Percentiles rank a stretch among this genome's conserved stretches.
Evolutionary conservation across 2,113 vertebrate genomes (phyloP).

Genomic region (Pelobates fuscus): DNA sequence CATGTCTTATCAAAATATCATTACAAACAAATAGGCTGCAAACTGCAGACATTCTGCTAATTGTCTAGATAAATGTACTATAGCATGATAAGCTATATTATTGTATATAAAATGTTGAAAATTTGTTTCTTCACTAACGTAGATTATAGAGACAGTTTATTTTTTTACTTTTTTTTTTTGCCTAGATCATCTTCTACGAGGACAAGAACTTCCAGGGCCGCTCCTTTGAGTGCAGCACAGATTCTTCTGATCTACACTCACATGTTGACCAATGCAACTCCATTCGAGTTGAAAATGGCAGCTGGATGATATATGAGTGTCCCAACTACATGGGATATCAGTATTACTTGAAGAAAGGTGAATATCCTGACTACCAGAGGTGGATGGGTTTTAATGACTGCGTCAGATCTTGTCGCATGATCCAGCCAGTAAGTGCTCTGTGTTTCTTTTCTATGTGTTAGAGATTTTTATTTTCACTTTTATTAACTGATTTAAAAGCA

Average conservation of each 20-base stretch:
- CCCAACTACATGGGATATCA: constrained; percentile 34
- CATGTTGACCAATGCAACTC: constrained; percentile 76
- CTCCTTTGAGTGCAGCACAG: constrained; percentile 82
- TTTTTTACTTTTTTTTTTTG: background rate
- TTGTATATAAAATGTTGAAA: no score
- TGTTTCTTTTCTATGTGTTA: background rate
- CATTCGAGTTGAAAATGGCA: constrained; percentile 63
- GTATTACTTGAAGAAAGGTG: constrained; percentile 32
- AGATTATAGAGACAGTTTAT: background rate
- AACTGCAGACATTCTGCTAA: no score
- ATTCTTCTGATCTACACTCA: constrained; percentile 83
- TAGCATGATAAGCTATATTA: no score
- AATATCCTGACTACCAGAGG: constrained; percentile 32
- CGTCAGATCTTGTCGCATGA: background rate
- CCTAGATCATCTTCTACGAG: constrained; percentile 88
- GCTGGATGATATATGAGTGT: constrained; percentile 34
- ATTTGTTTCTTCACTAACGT: no score
- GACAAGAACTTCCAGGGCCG: constrained; percentile 90
- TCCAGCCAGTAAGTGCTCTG: constrained; percentile 19
- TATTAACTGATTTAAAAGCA: no score
- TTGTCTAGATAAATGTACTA: no score
- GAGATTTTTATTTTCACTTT: no score
- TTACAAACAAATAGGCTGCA: no score
- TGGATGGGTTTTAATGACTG: constrained; percentile 45
- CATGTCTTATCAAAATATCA: no score